Evolutionary conservation across 53 echinoderm and acorn worm species (phyloP).

Genomic region (Luidia sarsii): DNA sequence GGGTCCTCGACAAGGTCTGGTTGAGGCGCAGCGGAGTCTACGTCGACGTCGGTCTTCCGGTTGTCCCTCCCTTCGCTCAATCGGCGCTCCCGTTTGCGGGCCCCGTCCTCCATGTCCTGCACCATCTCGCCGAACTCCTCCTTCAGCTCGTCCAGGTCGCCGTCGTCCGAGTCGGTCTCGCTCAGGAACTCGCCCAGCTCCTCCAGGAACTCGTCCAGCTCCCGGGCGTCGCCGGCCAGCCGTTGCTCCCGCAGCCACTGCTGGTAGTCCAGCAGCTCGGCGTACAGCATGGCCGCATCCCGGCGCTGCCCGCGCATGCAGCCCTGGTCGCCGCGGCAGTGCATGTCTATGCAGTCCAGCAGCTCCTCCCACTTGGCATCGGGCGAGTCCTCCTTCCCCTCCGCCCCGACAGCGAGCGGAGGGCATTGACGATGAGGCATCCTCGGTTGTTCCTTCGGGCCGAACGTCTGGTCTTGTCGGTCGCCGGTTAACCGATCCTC

Average conservation of each 20-base stretch:
- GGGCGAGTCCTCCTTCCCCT: slow-evolving; percentile 31
- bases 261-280: slow-evolving; percentile 84
- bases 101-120: slow-evolving; percentile 84
- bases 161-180: slow-evolving; percentile 73
- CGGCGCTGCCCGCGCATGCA: slow-evolving; percentile 76
- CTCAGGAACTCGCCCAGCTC: slow-evolving; percentile 88
- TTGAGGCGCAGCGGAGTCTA: neutral
- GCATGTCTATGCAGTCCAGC: slow-evolving; percentile 75
- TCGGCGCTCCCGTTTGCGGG: slow-evolving; percentile 3
- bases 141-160: slow-evolving; percentile 84
- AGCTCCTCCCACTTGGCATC: slow-evolving; percentile 69
- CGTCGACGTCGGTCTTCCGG: neutral
- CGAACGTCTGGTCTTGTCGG: neutral
- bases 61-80: too few species aligned
- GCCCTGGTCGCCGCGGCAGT: slow-evolving; percentile 78
- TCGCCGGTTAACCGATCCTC: neutral
- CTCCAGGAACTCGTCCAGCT: slow-evolving; percentile 87
- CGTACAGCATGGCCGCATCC: slow-evolving; percentile 80
- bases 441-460: too few species aligned
- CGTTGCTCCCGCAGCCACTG: slow-evolving; percentile 79
- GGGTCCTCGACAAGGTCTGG: too few species aligned
- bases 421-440: too few species aligned
- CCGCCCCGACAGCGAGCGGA: neutral
- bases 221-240: slow-evolving; percentile 72
- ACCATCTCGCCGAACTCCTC: slow-evolving; percentile 96